phyloP scores from a whole-genome alignment of 1,140 invertebrate genomes.

The Bombus pascuorum region DNA sequence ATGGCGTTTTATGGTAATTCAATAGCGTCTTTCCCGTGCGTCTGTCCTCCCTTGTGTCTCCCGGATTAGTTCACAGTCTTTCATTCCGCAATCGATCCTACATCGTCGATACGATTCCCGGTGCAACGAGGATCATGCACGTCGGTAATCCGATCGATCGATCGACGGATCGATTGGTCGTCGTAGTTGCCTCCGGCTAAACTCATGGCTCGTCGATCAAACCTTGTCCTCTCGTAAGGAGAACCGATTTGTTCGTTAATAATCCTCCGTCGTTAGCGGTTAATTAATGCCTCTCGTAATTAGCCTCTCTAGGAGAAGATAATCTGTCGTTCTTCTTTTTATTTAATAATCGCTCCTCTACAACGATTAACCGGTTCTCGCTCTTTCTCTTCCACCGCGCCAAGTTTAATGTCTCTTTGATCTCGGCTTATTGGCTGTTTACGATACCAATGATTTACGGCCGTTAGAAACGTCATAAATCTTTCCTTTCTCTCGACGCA shows the following conservation, averaged over 20 bases:
- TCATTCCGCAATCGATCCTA: conserved; percentile 77
- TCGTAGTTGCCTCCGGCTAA: conserved; percentile 54
- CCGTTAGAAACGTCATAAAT: conserved; percentile 20
- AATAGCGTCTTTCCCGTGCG: conserved; percentile 73
- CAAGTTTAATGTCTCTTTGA: conserved; percentile 30
- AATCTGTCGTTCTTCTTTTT: conserved; percentile 31
- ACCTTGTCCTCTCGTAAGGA: conserved; percentile 49
- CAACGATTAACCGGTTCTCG: conserved; percentile 38
- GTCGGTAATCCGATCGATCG: conserved; percentile 71
- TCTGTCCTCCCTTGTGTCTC: conserved; percentile 38
- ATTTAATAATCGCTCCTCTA: conserved; percentile 18
- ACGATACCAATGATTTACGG: conserved; percentile 42
- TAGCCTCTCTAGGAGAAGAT: conserved; percentile 42
- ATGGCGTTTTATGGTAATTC: conserved; percentile 82
- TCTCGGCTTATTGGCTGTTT: conserved; percentile 33
- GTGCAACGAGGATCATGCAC: conserved; percentile 50
- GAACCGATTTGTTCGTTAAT: conserved; percentile 63
- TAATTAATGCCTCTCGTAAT: conserved; percentile 55
- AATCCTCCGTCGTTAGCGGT: conserved; percentile 40
- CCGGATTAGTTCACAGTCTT: conserved; percentile 65
- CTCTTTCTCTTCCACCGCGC: neutral
- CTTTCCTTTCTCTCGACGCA: neutral
- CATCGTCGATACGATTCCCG: conserved; percentile 72
- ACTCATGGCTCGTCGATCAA: conserved; percentile 55
- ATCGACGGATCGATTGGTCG: conserved; percentile 69